Base-by-base conservation (phyloP, 2,797 vertebrate species). In the Taenioides sp. region DNA sequence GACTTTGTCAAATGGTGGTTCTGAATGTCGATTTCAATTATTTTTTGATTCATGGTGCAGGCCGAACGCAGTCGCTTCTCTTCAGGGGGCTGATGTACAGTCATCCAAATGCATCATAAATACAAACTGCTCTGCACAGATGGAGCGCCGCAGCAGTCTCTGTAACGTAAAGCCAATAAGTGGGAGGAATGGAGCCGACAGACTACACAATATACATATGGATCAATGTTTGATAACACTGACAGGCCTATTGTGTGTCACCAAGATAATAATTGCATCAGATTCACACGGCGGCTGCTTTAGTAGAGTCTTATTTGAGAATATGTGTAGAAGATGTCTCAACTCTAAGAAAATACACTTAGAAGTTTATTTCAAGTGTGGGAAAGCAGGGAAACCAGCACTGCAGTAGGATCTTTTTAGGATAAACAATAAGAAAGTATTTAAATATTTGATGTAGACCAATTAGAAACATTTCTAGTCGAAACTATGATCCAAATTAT, bases 81-180 rank as follows among this genome's bases (percentile, higher is more conserved):
- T 49, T 47, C 63, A 12, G 34, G 47, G 67, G 67, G 37, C 34
- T 74, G 52, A 66, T 34, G 69, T 54, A 75, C 65, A 47, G 73
- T 55, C 60, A 58, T 70, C 66, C n/a, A 75, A 71, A 23, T 67
- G 55, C 59, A 25, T 28, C 27, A 55, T 67, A 49, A 73, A 70
- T 52, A 72, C 70, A 7, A 63, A 22, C 77, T 74, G 61, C 73
- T 9, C 5, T 12, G 25, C 23, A 28, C 12, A 50, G 59, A 70
- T 37, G 50, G 11, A 31, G 22, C 31, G 77, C 69, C 67, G 54
- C 69, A 22, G 67, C 55, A 75, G 73, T 80, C 47, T 50, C 55
- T 69, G 75, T 17, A 71, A 71, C 47, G 67, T 79, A 68, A 83
- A 83, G 28, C 70, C 2, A 37, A 74, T 72, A 57, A 77, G 74